phyloP scores from a whole-genome alignment of 2,113 vertebrate species.

The Rhizomys pruinosus region DNA sequence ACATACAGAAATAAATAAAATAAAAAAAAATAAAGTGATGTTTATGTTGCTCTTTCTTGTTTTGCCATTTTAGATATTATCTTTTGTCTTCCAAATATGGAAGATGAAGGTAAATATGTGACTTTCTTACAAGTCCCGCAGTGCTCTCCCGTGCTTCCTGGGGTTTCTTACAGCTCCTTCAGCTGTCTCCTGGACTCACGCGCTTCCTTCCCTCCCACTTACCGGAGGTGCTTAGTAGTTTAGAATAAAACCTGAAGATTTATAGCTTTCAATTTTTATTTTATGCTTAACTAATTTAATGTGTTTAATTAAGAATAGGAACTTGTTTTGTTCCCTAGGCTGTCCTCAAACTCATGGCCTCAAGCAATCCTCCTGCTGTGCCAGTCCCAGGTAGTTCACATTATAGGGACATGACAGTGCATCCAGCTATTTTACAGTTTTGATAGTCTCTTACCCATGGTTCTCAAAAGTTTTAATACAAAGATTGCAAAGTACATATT shows the following conservation, averaged over 20 bases:
- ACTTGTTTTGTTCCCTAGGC: neutral
- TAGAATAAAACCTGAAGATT: slow-evolving; percentile 39
- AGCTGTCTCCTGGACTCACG: neutral
- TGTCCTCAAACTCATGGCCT: neutral
- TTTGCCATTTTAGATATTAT: slow-evolving; percentile 56
- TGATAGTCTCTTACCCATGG: neutral
- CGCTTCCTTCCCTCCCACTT: neutral
- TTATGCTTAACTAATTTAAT: neutral
- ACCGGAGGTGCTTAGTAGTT: neutral
- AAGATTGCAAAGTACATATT: neutral
- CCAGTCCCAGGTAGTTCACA: neutral
- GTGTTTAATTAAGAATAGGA: neutral
- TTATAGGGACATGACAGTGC: neutral
- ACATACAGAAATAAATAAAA: too few species aligned
- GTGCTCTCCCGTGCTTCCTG: neutral
- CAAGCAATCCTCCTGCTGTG: neutral
- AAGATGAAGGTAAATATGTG: slow-evolving; percentile 58
- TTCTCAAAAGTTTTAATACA: slow-evolving; percentile 6
- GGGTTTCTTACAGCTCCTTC: neutral
- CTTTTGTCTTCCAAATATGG: slow-evolving; percentile 61
- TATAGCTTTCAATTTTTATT: neutral
- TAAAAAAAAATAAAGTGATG: slow-evolving; percentile 28
- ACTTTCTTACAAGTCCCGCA: neutral
- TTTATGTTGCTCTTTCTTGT: slow-evolving; percentile 44
- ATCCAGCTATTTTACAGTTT: neutral